A percentile compares a stretch with the other conserved stretches of the same genome.
These are phyloP conservation scores for Cataglyphis albicans DNA, from an alignment of 2,888 invertebrate species.

Conservation along the genomic window DNA sequence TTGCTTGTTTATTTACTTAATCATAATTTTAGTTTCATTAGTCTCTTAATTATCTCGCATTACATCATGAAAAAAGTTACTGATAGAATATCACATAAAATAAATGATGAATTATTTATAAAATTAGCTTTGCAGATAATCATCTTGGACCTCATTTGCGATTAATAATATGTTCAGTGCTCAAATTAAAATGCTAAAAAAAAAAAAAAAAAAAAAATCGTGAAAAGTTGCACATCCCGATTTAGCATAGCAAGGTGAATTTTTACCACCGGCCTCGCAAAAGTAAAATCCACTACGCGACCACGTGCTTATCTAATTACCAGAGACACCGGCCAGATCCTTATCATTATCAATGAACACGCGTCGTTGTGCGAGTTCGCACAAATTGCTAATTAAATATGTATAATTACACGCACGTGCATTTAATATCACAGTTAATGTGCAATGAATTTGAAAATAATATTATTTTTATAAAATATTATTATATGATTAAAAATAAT, in stretches of 20 bases:
- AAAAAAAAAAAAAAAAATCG: neutral
- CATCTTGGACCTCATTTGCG: neutral
- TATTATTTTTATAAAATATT: no score
- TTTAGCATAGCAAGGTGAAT: neutral
- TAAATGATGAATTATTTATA: neutral
- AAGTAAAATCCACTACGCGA: neutral
- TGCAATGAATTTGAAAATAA: neutral
- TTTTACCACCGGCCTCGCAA: neutral
- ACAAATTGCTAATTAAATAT: neutral
- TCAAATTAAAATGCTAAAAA: neutral
- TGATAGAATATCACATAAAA: neutral
- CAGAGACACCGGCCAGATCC: neutral
- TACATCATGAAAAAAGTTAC: neutral
- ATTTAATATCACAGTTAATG: constrained; percentile 1
- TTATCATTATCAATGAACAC: neutral
- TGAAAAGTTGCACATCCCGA: neutral
- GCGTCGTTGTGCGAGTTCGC: neutral
- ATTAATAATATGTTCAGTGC: neutral
- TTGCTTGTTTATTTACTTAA: neutral
- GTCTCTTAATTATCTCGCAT: neutral
- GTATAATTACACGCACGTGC: neutral
- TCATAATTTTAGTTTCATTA: neutral
- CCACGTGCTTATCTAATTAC: neutral
- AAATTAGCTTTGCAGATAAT: neutral
- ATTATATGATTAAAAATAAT: neutral